Conservation (phyloP, 2,113 vertebrate genomes). For the Paramisgurnus dabryanus region DNA sequence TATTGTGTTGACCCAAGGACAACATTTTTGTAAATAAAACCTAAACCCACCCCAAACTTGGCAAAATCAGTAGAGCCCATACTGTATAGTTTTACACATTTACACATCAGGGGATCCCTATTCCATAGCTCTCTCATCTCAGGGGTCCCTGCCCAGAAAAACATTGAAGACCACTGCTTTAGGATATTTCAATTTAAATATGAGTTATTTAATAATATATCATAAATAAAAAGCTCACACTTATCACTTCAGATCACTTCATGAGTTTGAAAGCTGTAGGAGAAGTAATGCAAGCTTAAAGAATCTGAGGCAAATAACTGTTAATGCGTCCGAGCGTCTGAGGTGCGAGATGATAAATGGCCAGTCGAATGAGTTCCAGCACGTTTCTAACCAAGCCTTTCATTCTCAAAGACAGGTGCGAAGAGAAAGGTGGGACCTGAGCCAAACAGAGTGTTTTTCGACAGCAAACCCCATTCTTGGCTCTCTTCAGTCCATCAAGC, state of each 20-base stretch:
- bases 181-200: too few species aligned
- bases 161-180: too few species aligned
- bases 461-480: constrained; percentile 7
- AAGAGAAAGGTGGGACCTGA: constrained; percentile 18
- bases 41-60: too few species aligned
- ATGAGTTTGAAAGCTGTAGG: constrained; percentile 3
- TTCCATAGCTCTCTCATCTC: too few species aligned
- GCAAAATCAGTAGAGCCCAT: too few species aligned
- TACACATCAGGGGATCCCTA: too few species aligned
- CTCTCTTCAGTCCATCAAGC: constrained; percentile 18
- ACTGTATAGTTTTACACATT: too few species aligned
- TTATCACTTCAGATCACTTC: neutral
- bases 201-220: neutral
- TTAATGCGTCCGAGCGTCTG: neutral
- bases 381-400: constrained; percentile 28
- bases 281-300: constrained; percentile 4
- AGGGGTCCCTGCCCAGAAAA: too few species aligned
- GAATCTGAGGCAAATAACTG: constrained; percentile 26
- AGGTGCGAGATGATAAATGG: constrained; percentile 37
- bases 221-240: neutral
- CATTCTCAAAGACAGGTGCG: constrained; percentile 39
- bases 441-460: neutral
- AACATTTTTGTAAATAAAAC: too few species aligned
- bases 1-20: too few species aligned
- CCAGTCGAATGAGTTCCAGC: constrained; percentile 31